A percentile compares a stretch with the other conserved stretches of the same genome.
phyloP scores from a whole-genome alignment of 1,140 invertebrate genomes.

The Caenorhabditis inopinata region DNA sequence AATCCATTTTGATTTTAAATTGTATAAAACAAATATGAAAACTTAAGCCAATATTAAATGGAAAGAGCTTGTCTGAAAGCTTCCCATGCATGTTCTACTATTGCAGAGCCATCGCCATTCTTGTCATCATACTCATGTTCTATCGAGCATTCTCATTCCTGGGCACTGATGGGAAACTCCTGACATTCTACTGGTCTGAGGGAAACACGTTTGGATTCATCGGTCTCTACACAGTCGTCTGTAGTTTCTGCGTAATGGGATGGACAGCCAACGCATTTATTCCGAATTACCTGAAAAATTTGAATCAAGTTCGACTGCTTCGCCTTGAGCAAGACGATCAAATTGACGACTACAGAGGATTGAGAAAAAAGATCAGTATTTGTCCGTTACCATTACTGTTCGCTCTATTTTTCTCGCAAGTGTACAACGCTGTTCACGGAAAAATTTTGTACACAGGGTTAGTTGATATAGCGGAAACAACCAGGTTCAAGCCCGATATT shows the following conservation, averaged over 20 bases:
- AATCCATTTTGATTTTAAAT: too few species aligned
- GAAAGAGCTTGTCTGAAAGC: too few species aligned
- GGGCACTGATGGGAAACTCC: neutral
- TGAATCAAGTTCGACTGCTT: neutral
- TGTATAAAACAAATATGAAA: too few species aligned
- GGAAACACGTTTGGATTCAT: neutral
- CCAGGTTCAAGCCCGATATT: too few species aligned
- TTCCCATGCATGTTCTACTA: too few species aligned
- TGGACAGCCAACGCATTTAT: neutral
- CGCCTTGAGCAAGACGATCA: neutral
- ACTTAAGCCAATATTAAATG: too few species aligned
- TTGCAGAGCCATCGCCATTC: neutral
- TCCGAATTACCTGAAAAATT: neutral
- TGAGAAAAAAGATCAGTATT: neutral
- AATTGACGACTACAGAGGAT: neutral
- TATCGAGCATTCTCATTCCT: slow-evolving; percentile 7
- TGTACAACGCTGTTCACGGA: neutral
- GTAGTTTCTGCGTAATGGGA: neutral
- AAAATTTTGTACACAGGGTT: neutral
- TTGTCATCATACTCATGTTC: neutral
- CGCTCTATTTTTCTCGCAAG: neutral
- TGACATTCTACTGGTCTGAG: neutral
- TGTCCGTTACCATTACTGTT: neutral
- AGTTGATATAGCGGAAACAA: neutral
- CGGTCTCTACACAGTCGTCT: neutral